Base-by-base conservation (phyloP, 2,888 invertebrate genomes). In the Stenchaetothrips biformis region DNA sequence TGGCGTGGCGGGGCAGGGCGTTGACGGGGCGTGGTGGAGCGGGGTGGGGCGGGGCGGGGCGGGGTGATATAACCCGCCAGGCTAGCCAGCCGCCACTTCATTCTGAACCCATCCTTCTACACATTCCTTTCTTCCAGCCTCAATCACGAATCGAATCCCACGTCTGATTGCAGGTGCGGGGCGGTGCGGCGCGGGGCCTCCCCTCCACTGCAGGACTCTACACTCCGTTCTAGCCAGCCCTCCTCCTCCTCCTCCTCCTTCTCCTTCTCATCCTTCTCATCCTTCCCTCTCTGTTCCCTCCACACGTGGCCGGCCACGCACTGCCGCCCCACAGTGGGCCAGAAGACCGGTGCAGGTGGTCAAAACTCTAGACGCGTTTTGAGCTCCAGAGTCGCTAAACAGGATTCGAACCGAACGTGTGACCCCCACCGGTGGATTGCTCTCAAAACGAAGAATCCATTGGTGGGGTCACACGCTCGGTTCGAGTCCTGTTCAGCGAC, bases 71-170 rank as follows among this genome's bases (percentile, higher is more conserved):
- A 59, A 59, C 59, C 59, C 59, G 59, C 13, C 59, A 53, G 59
- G 59, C 16, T 6, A 59, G 59, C 67, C 9, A 25, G 21, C 67
- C n/a, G 67, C 67, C 67, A 74, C 67, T 74, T 74, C 67, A 74
- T 74, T 74, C 67, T 21, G 25, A 74, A 74, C 67, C 67, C 67
- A 74, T 74, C 67, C 67, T 59, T 59, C 59, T 59, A 59, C 59
- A 59, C 59, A 74, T 74, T 74, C 67, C 67, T 74, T 74, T 74
- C 67, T 74, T 25, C 67, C 67, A 25, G 67, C 67, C 67, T 74
- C 67, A 74, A 74, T 74, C 67, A 74, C 67, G 67, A 25, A 74
- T 74, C 67, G 67, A 74, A 74, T 74, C 67, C 67, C 67, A 74
- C 67, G 67, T 74, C 67, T 74, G 67, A 74, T 74, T 74, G 67